Evolutionary conservation across 1,140 invertebrate species (phyloP).

Genomic region (Danaus melanippus): DNA sequence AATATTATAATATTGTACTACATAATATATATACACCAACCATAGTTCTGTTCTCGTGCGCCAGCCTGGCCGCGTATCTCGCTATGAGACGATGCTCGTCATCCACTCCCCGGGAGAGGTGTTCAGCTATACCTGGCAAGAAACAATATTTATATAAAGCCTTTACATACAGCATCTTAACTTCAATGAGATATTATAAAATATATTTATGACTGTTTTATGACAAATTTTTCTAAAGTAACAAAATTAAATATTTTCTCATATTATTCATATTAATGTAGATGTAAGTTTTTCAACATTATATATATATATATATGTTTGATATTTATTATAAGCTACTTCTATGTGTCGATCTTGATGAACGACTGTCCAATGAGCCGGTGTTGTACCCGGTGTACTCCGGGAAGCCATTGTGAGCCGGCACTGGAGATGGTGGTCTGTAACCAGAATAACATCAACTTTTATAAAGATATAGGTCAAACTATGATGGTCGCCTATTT

Average conservation of each 20-base stretch:
- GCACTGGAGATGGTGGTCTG: slow-evolving; percentile 88
- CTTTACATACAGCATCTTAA: no score
- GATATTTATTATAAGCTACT: slow-evolving; percentile 25
- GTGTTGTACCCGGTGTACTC: slow-evolving; percentile 82
- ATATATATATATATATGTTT: no score
- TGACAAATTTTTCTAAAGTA: no score
- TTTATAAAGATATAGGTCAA: no score
- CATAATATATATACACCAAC: slow-evolving; percentile 62
- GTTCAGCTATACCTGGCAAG: slow-evolving; percentile 50
- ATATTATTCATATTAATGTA: no score
- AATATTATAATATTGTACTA: no score
- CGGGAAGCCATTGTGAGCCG: slow-evolving; percentile 90
- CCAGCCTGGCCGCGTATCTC: slow-evolving; percentile 93
- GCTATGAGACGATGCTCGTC: slow-evolving; percentile 98
- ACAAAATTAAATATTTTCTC: no score
- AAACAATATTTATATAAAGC: not conserved
- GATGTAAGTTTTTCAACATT: no score
- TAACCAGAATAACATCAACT: slow-evolving; percentile 10
- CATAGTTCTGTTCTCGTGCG: slow-evolving; percentile 89
- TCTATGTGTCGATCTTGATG: slow-evolving; percentile 73
- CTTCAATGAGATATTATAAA: no score
- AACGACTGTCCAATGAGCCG: slow-evolving; percentile 86
- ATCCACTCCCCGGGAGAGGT: slow-evolving; percentile 73
- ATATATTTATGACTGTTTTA: no score
- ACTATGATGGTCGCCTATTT: no score